Evolutionary conservation across 2,888 invertebrate species (phyloP).

Genomic region (Lasioglossum leucozonium): DNA sequence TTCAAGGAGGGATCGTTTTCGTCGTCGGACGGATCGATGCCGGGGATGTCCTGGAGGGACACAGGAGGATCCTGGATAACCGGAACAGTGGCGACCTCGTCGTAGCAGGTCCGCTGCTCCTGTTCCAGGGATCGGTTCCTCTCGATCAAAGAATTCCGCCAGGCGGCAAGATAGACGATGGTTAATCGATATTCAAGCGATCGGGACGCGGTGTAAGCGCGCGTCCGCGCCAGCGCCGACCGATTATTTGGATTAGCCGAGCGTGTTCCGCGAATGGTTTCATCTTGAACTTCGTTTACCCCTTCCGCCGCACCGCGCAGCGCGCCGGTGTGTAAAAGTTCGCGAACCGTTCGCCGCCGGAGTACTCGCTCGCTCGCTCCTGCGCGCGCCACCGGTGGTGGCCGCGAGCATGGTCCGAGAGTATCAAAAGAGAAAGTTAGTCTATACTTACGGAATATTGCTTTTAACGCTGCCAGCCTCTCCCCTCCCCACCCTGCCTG

Average conservation of each 20-base stretch:
- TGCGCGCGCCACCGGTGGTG: conserved; percentile 15
- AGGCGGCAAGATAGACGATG: conserved; percentile 32
- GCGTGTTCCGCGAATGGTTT: conserved; percentile 71
- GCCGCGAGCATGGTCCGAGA: conserved; percentile 64
- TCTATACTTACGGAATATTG: conserved; percentile 75
- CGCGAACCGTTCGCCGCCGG: conserved; percentile 50
- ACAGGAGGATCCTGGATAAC: background rate
- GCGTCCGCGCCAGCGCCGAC: conserved; percentile 13
- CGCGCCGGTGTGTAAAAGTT: conserved; percentile 58
- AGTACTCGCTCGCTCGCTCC: no score
- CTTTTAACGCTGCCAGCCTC: conserved; percentile 71
- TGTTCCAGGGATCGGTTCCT: conserved; percentile 3
- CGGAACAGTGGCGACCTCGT: background rate
- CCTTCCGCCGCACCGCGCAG: background rate
- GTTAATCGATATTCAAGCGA: conserved; percentile 65
- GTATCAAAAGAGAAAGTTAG: conserved; percentile 75
- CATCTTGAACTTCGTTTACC: conserved; percentile 71
- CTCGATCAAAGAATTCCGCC: conserved; percentile 56
- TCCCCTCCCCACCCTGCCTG: conserved; percentile 12
- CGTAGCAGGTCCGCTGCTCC: background rate
- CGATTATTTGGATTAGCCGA: conserved; percentile 73
- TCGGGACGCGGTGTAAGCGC: conserved; percentile 45
- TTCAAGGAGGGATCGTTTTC: background rate
- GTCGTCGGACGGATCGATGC: conserved; percentile 15
- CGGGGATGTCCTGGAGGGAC: background rate